Conservation (phyloP, 2,888 invertebrate genomes). For the Tiphia femorata region DNA sequence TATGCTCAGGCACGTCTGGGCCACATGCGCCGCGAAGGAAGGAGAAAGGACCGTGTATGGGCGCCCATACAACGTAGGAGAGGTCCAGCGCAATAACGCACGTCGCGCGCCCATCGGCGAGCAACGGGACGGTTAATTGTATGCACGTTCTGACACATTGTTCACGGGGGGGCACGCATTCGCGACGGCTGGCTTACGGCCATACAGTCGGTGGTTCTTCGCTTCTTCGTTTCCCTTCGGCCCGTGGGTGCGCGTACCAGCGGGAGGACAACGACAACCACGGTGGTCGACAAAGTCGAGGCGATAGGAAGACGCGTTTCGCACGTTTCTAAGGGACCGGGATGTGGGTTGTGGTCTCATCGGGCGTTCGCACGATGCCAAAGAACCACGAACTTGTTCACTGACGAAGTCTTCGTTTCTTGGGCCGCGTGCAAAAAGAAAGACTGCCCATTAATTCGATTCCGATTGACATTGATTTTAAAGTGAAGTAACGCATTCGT, state of each 20-base stretch:
- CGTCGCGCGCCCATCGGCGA: constrained; percentile 46
- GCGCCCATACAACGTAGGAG: constrained; percentile 52
- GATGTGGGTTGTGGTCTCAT: constrained; percentile 11
- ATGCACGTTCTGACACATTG: constrained; percentile 59
- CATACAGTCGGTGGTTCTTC: constrained; percentile 18
- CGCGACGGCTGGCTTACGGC: constrained; percentile 35
- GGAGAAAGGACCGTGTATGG: constrained; percentile 21
- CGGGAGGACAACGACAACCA: constrained; percentile 16
- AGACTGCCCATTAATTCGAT: too few relatives aligned
- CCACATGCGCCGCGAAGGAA: constrained; percentile 51
- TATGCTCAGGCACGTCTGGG: constrained; percentile 64
- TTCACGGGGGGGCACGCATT: constrained; percentile 43
- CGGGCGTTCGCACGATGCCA: constrained; percentile 19
- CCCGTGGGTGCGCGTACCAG: constrained; percentile 10
- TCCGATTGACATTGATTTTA: too few relatives aligned
- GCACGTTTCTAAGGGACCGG: constrained; percentile 26
- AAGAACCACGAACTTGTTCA: neutral
- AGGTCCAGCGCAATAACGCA: constrained; percentile 52
- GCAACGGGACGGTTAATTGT: constrained; percentile 58
- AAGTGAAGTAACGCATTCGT: too few relatives aligned
- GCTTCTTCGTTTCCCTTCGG: constrained; percentile 8
- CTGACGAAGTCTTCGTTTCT: too few relatives aligned
- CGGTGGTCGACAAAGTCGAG: constrained; percentile 23
- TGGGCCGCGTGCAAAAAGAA: too few relatives aligned
- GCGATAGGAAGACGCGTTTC: constrained; percentile 48